Percentiles rank a stretch among this genome's conserved stretches.
These are phyloP conservation scores for Tokudaia tokunoshimensis DNA, from an alignment of 2,797 vertebrate genomes.

Conservation along the genomic window DNA sequence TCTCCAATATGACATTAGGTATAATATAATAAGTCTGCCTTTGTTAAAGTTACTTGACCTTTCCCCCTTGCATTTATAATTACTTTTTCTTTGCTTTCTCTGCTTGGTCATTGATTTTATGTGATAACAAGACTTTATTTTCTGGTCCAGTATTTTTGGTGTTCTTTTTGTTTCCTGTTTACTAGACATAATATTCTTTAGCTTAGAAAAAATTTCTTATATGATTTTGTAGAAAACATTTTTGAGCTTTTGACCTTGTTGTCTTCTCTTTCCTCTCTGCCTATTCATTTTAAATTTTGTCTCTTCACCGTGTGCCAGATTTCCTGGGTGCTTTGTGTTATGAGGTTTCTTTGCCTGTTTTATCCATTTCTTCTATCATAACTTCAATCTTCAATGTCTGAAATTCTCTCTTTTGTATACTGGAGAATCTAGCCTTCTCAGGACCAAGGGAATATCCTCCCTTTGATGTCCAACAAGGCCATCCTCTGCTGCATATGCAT, in stretches of 20 bases:
- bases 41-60: neutral
- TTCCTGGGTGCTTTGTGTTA: neutral
- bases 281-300: neutral
- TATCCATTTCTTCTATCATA: neutral
- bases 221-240: neutral
- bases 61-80: neutral
- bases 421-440: no score
- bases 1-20: no score
- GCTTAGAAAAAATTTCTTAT: neutral
- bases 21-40: neutral
- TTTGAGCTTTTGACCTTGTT: neutral
- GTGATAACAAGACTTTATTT: neutral
- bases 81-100: neutral
- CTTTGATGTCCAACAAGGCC: no score
- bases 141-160: neutral
- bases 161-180: neutral
- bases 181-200: neutral
- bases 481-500: no score
- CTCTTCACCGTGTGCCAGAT: neutral
- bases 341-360: neutral
- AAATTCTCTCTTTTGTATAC: neutral
- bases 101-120: neutral
- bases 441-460: no score
- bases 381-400: neutral
- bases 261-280: neutral